A percentile compares a stretch with the other conserved stretches of the same genome.
These are phyloP conservation scores for Cordilura impudica DNA, from an alignment of 2,888 invertebrate genomes.

Conservation along the genomic window DNA sequence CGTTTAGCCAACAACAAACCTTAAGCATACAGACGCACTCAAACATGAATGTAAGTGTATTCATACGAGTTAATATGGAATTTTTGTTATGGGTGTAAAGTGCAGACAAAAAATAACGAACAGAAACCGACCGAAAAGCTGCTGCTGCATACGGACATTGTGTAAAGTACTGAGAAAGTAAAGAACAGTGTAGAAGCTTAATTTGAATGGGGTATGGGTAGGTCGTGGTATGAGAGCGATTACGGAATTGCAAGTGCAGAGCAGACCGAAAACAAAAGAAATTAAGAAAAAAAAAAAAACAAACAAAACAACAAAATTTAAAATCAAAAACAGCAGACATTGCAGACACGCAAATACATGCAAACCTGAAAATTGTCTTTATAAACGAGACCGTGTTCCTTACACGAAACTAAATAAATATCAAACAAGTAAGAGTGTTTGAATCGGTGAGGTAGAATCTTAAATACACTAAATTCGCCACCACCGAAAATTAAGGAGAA, in stretches of 20 bases:
- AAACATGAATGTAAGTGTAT: background rate
- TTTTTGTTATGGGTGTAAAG: background rate
- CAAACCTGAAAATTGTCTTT: background rate
- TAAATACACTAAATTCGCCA: no score
- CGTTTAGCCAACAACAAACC: slow-evolving; percentile 62
- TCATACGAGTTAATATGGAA: background rate
- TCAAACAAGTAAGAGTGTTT: background rate
- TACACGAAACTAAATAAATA: slow-evolving; percentile 38
- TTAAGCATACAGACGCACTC: slow-evolving; percentile 7
- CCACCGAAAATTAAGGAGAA: no score
- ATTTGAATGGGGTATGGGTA: slow-evolving; percentile 76
- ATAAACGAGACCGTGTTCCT: slow-evolving; percentile 46
- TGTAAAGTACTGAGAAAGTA: slow-evolving; percentile 27
- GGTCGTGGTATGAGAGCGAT: slow-evolving; percentile 74
- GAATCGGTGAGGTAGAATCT: no score
- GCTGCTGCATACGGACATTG: no score
- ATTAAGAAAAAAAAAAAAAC: slow-evolving; percentile 57
- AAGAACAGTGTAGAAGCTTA: slow-evolving; percentile 66
- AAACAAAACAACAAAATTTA: slow-evolving; percentile 30
- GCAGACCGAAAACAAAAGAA: slow-evolving; percentile 32
- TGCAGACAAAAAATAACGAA: background rate
- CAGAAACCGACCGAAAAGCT: background rate
- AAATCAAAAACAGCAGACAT: slow-evolving; percentile 21
- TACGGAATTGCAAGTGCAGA: slow-evolving; percentile 48
- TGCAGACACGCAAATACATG: slow-evolving; percentile 13